Base-by-base conservation (phyloP, 2,888 invertebrate genomes). In the Nymphalis polychloros region DNA sequence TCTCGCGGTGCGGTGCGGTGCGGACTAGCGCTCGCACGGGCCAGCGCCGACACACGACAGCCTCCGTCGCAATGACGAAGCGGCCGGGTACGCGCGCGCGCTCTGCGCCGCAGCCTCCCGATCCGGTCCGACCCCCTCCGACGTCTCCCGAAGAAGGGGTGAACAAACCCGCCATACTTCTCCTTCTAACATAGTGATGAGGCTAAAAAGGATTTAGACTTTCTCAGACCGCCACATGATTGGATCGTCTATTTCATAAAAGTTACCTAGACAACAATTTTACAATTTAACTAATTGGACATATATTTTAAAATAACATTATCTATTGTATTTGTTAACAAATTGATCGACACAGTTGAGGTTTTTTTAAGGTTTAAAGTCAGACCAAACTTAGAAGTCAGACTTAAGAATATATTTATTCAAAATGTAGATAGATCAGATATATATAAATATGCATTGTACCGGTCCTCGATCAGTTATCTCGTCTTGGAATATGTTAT, bases 31-130 rank as follows among this genome's bases (percentile, higher is more conserved):
- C 87, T 89, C 85, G 87, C 89, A 85, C 88, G 86, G 88, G 83
- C 89, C 86, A 88, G 87, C 89, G 90, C 90, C 85, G 89, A 90
- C 88, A 89, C 87, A 89, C 90, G 88, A 90, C 89, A 90, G 88
- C 89, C 89, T 88, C 88, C 91, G 91, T 89, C 91, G 91, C 91
- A 92, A 92, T 92, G 92, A 84, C 91, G 91, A 90, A 90, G 87
- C 90, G 89, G 88, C 91, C 90, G 91, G 92, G 91, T 81, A 89
- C 91, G 90, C 91, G 91, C 90, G 88, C 90, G 91, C 91, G 91
- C 92, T 75, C 87, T 91, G 84, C 85, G 87, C 73, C 86, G 81
- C 90, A 87, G 86, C 90, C 86, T 89, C 88, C 88, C 90, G 88
- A 88, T 77, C 83, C 84, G 77, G 80, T 78, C 87, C 90, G 90